Evolutionary conservation across 2,888 invertebrate species (phyloP).

Genomic region (Pollenia amentaria): DNA sequence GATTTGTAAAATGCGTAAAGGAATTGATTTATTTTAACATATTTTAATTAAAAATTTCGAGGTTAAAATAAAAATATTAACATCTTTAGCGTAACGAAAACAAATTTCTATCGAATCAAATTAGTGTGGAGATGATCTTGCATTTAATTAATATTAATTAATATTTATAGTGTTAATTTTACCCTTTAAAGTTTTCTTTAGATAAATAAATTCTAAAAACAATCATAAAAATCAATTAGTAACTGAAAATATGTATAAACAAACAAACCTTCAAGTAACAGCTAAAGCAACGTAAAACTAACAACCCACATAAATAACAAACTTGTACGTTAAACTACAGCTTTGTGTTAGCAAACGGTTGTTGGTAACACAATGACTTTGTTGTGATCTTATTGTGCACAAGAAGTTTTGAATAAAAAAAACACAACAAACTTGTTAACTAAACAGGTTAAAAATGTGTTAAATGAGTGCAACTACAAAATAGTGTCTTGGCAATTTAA

Average conservation of each 20-base stretch:
- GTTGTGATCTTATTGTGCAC: conserved; percentile 9
- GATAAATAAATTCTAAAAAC: conserved; percentile 36
- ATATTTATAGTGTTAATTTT: conserved; percentile 17
- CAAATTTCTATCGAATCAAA: neutral
- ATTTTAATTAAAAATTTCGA: conserved; percentile 15
- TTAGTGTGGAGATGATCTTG: conserved; percentile 17
- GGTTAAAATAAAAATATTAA: neutral
- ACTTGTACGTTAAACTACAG: conserved; percentile 2
- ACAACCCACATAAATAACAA: conserved; percentile 41
- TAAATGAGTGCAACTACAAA: conserved; percentile 44
- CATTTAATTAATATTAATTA: conserved; percentile 44
- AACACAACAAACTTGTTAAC: conserved; percentile 54
- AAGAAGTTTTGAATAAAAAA: conserved; percentile 30
- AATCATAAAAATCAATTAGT: conserved; percentile 28
- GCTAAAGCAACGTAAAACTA: conserved; percentile 38
- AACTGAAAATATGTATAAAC: conserved; percentile 11
- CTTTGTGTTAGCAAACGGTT: conserved; percentile 11
- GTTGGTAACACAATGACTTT: conserved; percentile 44
- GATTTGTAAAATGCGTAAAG: conserved; percentile 7
- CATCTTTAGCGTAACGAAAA: neutral
- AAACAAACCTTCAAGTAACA: conserved; percentile 4
- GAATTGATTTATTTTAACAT: neutral
- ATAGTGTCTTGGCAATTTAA: conserved; percentile 45
- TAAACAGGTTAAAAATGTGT: conserved; percentile 56
- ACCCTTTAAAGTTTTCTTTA: conserved; percentile 24